Evolutionary conservation across 2,113 vertebrate species (phyloP).

Genomic region (Gopherus flavomarginatus): DNA sequence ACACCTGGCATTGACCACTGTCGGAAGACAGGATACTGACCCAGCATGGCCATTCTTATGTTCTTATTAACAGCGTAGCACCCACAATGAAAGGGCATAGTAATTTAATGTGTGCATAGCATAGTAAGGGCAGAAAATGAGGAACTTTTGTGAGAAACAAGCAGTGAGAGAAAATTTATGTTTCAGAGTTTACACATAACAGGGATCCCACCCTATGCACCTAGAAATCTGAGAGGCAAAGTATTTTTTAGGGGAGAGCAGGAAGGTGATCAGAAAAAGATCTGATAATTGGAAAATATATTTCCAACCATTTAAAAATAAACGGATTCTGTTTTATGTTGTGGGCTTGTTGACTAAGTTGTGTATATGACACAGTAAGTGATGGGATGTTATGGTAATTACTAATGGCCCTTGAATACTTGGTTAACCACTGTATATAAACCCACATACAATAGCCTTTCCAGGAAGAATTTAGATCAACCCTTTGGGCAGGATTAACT

Average conservation of each 20-base stretch:
- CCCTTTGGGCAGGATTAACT: slow-evolving; percentile 75
- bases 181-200: slow-evolving; percentile 46
- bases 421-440: slow-evolving; percentile 75
- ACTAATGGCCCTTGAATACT: slow-evolving; percentile 79
- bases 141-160: neutral
- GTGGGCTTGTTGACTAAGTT: slow-evolving; percentile 74
- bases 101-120: neutral
- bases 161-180: slow-evolving; percentile 27
- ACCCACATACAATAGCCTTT: slow-evolving; percentile 72
- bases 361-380: slow-evolving; percentile 74
- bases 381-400: slow-evolving; percentile 75
- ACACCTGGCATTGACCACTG: no score
- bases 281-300: slow-evolving; percentile 63
- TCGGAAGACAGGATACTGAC: no score
- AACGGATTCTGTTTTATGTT: slow-evolving; percentile 69
- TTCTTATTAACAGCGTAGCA: neutral
- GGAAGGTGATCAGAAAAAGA: slow-evolving; percentile 59
- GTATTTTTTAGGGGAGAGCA: slow-evolving; percentile 57
- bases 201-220: slow-evolving; percentile 7
- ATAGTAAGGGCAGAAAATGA: neutral
- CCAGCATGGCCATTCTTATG: no score
- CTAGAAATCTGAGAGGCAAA: slow-evolving; percentile 47
- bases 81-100: neutral
- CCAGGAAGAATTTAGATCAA: slow-evolving; percentile 77
- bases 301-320: slow-evolving; percentile 74